Base-by-base conservation (phyloP, 37 sponge, comb jelly and placozoan species). In the Corticium candelabrum region DNA sequence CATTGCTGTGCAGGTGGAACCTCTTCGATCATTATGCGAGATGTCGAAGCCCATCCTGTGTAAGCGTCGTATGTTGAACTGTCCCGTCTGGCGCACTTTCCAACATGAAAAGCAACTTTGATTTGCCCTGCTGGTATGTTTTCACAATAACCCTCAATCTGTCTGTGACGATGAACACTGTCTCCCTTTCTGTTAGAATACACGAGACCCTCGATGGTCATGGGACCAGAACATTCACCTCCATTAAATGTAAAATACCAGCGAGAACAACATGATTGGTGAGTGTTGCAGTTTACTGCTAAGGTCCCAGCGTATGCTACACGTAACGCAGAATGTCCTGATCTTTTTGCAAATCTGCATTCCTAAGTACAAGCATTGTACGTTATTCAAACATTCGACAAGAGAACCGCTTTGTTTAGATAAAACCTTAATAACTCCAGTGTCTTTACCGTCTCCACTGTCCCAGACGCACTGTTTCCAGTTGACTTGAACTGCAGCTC, bases 61-160 rank as follows among this genome's bases (percentile, higher is more conserved):
- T 83, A 89, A 1, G 89, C 87, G 36, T 89, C 87, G 38, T 89
- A 85, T 1, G 83, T 81, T 41, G 77, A 85, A 1, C 89, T 84
- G 3, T 76, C 83, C 68, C 80, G 82, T 0, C 78, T 68, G 3
- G 77, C 41, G 41, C 89, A 89, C 21, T 70, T 70, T 7, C 73
- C 73, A 4, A 70, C 73, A 70, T 70, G 4, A 4, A 70, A 15
- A 32, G 35, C 7, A 35, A 70, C 73, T 4, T 5, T 4, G 5
- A 70, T 15, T 32, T 7, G 33, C 29, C 73, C 73, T 4, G 73
- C 73, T 4, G 29, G 29, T 30, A 70, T 29, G 5, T 15, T 15
- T 4, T 15, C 73, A 34, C 73, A 70, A 34, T 70, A 34, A 4
- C 73, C 73, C 21, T 70, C 73, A 34, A 70, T 70, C 29, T 70